Evolutionary conservation across 1,140 invertebrate species (phyloP).

Genomic region (Armadillidium nasatum): DNA sequence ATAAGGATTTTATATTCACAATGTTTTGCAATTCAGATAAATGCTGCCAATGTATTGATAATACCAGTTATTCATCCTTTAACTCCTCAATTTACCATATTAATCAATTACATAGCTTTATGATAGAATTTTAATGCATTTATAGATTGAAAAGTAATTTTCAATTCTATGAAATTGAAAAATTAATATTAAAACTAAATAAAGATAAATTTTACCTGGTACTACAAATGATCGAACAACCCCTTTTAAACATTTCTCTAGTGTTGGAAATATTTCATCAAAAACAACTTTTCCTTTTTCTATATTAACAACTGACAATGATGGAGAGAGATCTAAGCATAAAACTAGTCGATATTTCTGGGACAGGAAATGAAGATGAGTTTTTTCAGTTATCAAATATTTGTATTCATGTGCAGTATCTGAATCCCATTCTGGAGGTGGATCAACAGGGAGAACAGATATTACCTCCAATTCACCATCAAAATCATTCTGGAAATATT

Average conservation of each 20-base stretch:
- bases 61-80: too few relatives aligned
- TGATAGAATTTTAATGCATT: too few relatives aligned
- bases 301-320: slow-evolving; percentile 66
- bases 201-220: slow-evolving; percentile 53
- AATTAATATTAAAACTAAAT: slow-evolving; percentile 19
- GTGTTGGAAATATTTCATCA: slow-evolving; percentile 62
- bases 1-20: too few relatives aligned
- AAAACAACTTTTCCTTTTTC: slow-evolving; percentile 63
- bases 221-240: slow-evolving; percentile 55
- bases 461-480: slow-evolving; percentile 56
- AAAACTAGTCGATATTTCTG: slow-evolving; percentile 66
- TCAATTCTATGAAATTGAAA: too few relatives aligned
- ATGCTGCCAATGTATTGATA: too few relatives aligned
- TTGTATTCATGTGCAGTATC: slow-evolving; percentile 55
- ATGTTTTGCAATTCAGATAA: too few relatives aligned
- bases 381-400: slow-evolving; percentile 56
- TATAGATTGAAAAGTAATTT: too few relatives aligned
- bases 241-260: slow-evolving; percentile 61
- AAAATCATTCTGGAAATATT: slow-evolving; percentile 45
- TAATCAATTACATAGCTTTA: too few relatives aligned
- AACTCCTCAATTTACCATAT: too few relatives aligned
- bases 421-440: slow-evolving; percentile 52
- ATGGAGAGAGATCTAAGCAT: slow-evolving; percentile 75
- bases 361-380: slow-evolving; percentile 55
- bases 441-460: slow-evolving; percentile 59